Base-by-base conservation (phyloP, 2,888 invertebrate species). In the Drosophila mercatorum region DNA sequence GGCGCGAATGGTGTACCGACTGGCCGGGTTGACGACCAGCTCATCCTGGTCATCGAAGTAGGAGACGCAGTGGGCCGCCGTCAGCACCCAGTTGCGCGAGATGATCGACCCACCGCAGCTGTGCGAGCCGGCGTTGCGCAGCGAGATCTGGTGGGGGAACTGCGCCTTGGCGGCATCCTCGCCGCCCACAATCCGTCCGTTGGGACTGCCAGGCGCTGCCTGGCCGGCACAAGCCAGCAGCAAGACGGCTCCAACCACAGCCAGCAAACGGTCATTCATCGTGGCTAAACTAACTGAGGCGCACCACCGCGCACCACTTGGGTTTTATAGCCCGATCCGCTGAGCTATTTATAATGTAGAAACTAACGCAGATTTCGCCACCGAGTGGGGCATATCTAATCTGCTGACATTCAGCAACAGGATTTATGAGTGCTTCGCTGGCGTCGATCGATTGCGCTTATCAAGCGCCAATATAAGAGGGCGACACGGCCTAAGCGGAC, bases 131-230 rank as follows among this genome's bases (percentile, higher is more conserved):
- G 31, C 28, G 5, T 64, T 61, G 2, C 89, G 57, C 55, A 86
- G 56, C 14, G 89, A 89, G 8, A 86, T 43, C 47, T 89, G 89
- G 51, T 89, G 78, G 2, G 85, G 89, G 28, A 89, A 86, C 44
- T 86, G 86, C 0, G 31, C 70, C 7, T 17, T 11, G 0, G 8
- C 10, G 5, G 85, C 88, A 51, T 86, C 83, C 12, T 57, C 68
- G 6, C 85, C 85, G 34, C 89, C 89, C 8, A 86, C 89, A 14
- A 86, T 57, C 0, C 89, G 82, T 0, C 80, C 65, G 5, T 28
- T 43, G 12, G 40, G 11, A 14, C 22, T 3, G 7, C 28, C 49
- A 6, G 49, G 62, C n/a, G 43, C 43, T 11, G 56, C 56, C 17
- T 17, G 67, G 64, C 28, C 47, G 44, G 28, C 26, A 12, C 59